Evolutionary conservation across 2,888 invertebrate genomes (phyloP), one percentile per base, ranked within the genome.

Genomic region (Ophion ellenae): DNA sequence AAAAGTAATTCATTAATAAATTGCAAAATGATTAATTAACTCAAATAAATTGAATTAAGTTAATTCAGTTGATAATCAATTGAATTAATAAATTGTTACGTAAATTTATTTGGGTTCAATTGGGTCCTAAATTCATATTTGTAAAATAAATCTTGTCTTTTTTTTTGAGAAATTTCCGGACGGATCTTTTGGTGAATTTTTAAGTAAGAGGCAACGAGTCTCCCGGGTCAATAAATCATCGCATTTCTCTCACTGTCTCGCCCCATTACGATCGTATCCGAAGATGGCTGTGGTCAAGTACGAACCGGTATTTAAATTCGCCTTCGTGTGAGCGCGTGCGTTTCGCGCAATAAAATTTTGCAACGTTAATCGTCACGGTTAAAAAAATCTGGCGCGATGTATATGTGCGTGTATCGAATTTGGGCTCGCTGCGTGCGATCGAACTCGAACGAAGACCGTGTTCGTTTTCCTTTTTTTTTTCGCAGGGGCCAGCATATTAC

Each of bases 261-360:
- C 17, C 9, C n/a, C n/a, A 78, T 69, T 70, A 59, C 36, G 45
- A 66, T 32, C 28, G 53, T 73, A 57, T 74, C 57, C 36, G 67
- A 76, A 63, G 74, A 81, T 81, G 67, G 63, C 32, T 73, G 75
- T 47, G 81, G 81, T 78, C 77, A 63, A 81, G 77, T 74, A 78
- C 53, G 45, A 70, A 79, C 74, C 57, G 47, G 78, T 81, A 85
- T 81, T 81, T n/a, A 81, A 81, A 85, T 78, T 20, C n/a, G 47
- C 28, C 45, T 61, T 24, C 20, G 59, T 70, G 53, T 17, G 20
- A 24, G 5, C 79, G 40, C 24, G 40, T 36, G 64, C 47, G 36
- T 36, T 10, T 28, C 7, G 36, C 40, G 40, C 40, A 40, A 40
- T 9, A 40, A 40, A 7, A 40, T 66, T 77, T 78, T 47, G 17